Evolutionary conservation across 2,797 vertebrate species (phyloP).

Genomic region (Sciurus vulgaris): DNA sequence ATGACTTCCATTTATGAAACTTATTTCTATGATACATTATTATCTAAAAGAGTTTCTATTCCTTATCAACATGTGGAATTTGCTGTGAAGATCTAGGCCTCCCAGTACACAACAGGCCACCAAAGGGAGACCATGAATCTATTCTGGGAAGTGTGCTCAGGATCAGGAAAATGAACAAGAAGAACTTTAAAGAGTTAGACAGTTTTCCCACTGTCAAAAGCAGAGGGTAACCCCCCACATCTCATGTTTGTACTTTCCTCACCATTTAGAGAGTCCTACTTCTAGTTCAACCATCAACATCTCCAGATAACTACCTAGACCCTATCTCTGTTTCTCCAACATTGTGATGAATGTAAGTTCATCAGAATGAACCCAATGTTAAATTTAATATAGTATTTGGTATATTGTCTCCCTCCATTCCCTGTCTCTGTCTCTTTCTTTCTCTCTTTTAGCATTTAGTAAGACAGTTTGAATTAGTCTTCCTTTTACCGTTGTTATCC

Average conservation of each 20-base stretch:
- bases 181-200: neutral
- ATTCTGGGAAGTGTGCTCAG: neutral
- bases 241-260: neutral
- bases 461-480: neutral
- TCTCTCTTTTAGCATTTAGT: neutral
- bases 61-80: neutral
- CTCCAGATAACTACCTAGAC: neutral
- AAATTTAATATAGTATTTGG: constrained; percentile 1
- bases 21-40: neutral
- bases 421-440: neutral
- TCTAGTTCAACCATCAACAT: neutral
- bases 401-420: neutral
- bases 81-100: neutral
- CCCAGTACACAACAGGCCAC: neutral
- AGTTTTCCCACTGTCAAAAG: neutral
- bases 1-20: constrained; percentile 58
- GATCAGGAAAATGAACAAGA: neutral
- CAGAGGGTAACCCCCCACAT: neutral
- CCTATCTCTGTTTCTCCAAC: neutral
- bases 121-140: neutral
- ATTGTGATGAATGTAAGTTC: neutral
- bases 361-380: neutral
- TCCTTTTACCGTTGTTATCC: neutral
- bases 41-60: constrained; percentile 53
- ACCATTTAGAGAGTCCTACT: neutral